These are phyloP conservation scores for Phoronis australis DNA, from an alignment of 2,888 invertebrate species.

Conservation along the genomic window DNA sequence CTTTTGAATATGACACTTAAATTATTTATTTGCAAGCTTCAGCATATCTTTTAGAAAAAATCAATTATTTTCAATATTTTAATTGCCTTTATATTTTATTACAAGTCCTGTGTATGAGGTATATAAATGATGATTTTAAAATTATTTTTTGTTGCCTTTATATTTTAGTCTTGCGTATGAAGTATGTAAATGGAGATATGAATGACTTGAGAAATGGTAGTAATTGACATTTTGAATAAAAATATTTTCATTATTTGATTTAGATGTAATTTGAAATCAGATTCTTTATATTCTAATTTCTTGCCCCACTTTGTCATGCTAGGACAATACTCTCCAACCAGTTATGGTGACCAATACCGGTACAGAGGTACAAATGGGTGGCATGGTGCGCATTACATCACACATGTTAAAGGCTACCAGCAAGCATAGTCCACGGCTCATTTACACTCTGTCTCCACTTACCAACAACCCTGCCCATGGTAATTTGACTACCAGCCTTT, in stretches of 20 bases:
- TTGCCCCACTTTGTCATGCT: slow-evolving; percentile 6
- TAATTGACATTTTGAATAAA: neutral
- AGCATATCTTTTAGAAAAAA: too few species aligned
- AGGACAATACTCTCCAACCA: slow-evolving; percentile 32
- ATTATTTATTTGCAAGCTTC: too few species aligned
- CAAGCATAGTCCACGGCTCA: neutral
- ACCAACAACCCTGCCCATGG: too few species aligned
- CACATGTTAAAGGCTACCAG: slow-evolving; percentile 18
- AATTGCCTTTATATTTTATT: too few species aligned
- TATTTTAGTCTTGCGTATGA: too few species aligned
- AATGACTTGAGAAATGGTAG: too few species aligned
- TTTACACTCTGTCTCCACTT: slow-evolving; percentile 1
- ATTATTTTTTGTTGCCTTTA: too few species aligned
- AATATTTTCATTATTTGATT: neutral
- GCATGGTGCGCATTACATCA: slow-evolving; percentile 8
- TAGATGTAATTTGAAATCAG: neutral
- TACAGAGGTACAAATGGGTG: slow-evolving; percentile 21
- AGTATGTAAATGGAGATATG: too few species aligned
- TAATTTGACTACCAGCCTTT: too few species aligned
- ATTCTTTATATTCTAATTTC: neutral
- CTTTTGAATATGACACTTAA: too few species aligned
- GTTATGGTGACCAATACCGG: slow-evolving; percentile 30
- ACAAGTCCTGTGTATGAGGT: too few species aligned
- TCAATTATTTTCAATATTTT: neutral
- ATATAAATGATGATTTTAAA: too few species aligned